Evolutionary conservation across 2,888 invertebrate genomes (phyloP).

Genomic region (Eledona agricola): DNA sequence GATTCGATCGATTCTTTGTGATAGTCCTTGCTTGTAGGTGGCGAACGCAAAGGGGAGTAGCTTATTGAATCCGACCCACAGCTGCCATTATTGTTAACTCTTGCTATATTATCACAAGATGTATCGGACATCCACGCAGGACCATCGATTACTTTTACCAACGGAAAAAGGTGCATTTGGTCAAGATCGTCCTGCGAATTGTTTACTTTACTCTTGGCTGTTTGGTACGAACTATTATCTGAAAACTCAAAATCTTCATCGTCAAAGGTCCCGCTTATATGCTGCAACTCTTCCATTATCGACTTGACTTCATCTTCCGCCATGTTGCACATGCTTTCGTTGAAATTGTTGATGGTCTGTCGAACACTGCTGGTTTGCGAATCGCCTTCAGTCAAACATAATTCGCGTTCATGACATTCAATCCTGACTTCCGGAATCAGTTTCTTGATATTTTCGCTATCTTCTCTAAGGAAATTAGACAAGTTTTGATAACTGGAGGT

Average conservation of each 20-base stretch:
- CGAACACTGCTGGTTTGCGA: not conserved
- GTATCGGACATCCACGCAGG: constrained; percentile 1
- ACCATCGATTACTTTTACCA: constrained; percentile 9
- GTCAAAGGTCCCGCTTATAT: constrained; percentile 8
- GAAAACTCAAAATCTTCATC: constrained; percentile 21
- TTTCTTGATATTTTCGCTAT: constrained; percentile 39
- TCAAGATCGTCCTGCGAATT: not conserved
- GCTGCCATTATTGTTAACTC: not conserved
- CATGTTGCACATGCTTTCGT: not conserved
- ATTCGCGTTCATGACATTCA: constrained; percentile 17
- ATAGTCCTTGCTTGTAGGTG: not conserved
- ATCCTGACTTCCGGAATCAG: constrained; percentile 43
- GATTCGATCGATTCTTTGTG: constrained; percentile 12
- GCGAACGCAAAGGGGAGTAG: constrained; percentile 25
- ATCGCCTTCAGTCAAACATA: not conserved
- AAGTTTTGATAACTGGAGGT: constrained; percentile 36
- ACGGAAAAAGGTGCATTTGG: constrained; percentile 13
- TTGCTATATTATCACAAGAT: not conserved
- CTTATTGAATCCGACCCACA: constrained; percentile 17
- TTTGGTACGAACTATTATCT: constrained; percentile 3
- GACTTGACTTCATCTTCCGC: constrained; percentile 3
- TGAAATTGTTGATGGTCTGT: not conserved
- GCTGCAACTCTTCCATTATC: constrained; percentile 14
- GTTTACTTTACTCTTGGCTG: not conserved
- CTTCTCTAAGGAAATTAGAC: constrained; percentile 38